A percentile compares a stretch with the other conserved stretches of the same genome.
phyloP scores from a whole-genome alignment of 2,113 vertebrate genomes.

The Oreocharis arfaki region DNA sequence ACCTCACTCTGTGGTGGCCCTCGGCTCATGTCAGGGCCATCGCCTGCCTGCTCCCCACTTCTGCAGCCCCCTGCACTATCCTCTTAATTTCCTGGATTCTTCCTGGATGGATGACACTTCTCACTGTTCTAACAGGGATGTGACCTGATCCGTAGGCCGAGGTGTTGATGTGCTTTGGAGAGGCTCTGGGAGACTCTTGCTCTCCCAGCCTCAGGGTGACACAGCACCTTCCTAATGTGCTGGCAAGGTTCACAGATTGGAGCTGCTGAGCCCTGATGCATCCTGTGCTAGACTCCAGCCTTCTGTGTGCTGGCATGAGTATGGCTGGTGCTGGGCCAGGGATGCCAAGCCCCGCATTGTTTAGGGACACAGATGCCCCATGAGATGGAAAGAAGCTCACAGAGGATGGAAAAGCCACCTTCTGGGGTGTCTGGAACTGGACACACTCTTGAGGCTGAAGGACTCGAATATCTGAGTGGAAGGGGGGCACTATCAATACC shows the following conservation, averaged over 20 bases:
- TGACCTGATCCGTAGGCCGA: not conserved
- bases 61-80: not conserved
- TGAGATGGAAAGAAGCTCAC: too few relatives aligned
- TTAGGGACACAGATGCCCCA: too few relatives aligned
- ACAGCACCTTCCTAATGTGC: not conserved
- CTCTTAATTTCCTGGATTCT: not conserved
- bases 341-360: too few relatives aligned
- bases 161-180: not conserved
- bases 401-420: too few relatives aligned
- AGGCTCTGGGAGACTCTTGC: not conserved
- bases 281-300: too few relatives aligned
- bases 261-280: too few relatives aligned
- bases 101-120: not conserved
- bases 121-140: not conserved
- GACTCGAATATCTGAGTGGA: too few relatives aligned
- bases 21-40: not conserved
- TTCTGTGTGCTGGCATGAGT: too few relatives aligned
- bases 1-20: accelerated
- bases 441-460: too few relatives aligned
- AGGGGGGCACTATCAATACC: too few relatives aligned
- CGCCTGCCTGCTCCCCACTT: accelerated
- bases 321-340: too few relatives aligned
- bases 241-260: not conserved
- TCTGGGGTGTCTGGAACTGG: too few relatives aligned
- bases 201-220: not conserved